Evolutionary conservation across 2,113 vertebrate genomes (phyloP), one percentile per base, ranked within the genome.

Genomic region (Sciurus niger): DNA sequence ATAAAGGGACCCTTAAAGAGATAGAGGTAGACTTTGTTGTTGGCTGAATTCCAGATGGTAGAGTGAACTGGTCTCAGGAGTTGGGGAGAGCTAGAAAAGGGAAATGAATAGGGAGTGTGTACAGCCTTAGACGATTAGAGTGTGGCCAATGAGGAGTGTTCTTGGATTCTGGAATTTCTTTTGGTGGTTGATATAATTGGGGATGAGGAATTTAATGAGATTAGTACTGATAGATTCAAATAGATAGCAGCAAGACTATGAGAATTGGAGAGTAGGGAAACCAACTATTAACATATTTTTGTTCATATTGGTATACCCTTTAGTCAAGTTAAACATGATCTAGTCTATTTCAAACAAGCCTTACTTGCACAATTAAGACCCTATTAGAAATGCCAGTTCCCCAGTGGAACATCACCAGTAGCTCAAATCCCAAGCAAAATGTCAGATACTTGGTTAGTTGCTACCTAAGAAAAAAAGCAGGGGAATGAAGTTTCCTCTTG

Each of bases 271-370:
- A 86, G 16, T 72, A 72, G 24, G 46, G 34, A 92, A 25, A 13
- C 34, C 25, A 53, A 78, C 68, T 93, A 43, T 77, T 92, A 67
- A 89, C 32, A 32, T 77, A 92, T 58, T 92, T 92, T 83, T 90
- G 48, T 93, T 16, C 67, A 58, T 67, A 73, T 40, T 78, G n/a
- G 10, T 60, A 46, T 58, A 48, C 2, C 14, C 20, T 89, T 6
- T 11, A 87, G 84, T 46, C 79, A 84, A 92, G n/a, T 55, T 94
- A 93, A 91, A 78, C 78, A 72, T 32, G 30, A 84, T 68, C 2
- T 63, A 78, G 73, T 87, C 94, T 93, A 87, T 78, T 30, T 92
- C 46, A 89, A 83, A 87, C 70, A 92, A 43, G 5, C 63, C 32
- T 94, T 48, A 9, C 14, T 84, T 77, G 43, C 63, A 80, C 37